phyloP scores from a whole-genome alignment of 2,113 vertebrate genomes.

The Petroica traversi region DNA sequence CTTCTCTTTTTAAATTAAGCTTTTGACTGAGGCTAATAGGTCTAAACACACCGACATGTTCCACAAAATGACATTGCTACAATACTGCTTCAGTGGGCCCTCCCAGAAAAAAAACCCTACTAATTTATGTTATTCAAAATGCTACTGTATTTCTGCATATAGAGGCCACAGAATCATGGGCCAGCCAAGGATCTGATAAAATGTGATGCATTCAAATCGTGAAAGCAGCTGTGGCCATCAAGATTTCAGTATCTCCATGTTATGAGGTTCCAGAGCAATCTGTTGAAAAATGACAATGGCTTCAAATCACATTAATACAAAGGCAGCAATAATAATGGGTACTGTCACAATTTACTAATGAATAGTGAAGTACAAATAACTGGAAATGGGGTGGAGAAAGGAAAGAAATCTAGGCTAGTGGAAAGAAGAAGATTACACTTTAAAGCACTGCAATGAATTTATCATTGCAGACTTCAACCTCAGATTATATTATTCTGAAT shows the following conservation, averaged over 20 bases:
- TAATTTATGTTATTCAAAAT: neutral
- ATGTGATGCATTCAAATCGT: neutral
- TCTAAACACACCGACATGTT: neutral
- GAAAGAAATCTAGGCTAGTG: neutral
- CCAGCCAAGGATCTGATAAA: neutral
- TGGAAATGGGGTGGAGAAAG: neutral
- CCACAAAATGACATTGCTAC: neutral
- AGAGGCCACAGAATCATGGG: neutral
- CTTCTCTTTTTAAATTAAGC: neutral
- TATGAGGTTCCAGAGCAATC: neutral
- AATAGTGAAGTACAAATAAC: neutral
- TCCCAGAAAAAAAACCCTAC: neutral
- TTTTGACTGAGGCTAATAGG: neutral
- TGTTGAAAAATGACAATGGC: neutral
- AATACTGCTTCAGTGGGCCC: neutral
- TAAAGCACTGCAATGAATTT: conserved; percentile 21
- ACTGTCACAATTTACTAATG: neutral
- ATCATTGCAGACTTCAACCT: neutral
- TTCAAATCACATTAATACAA: neutral
- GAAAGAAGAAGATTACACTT: neutral
- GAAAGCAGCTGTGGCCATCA: neutral
- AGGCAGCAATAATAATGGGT: neutral
- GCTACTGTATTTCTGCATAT: neutral
- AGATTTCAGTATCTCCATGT: neutral
- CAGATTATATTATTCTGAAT: conserved; percentile 6